Percentiles rank a stretch among this genome's conserved stretches.
phyloP scores from a whole-genome alignment of 2,888 invertebrate genomes.

The Rhamphomyia laevipes region DNA sequence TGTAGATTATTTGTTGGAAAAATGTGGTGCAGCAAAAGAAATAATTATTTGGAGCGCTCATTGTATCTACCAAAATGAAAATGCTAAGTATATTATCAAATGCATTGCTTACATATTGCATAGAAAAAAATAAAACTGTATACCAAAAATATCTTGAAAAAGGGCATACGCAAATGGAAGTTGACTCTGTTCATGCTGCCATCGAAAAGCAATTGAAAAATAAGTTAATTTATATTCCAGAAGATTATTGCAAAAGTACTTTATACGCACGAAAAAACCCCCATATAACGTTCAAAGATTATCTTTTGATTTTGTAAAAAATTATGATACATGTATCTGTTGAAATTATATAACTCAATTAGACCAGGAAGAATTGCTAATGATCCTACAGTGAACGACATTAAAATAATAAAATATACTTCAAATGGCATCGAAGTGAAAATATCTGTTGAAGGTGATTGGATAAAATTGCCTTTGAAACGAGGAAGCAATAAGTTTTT shows the following conservation, averaged over 20 bases:
- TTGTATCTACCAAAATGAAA: constrained; percentile 6
- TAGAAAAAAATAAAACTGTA: constrained; percentile 2
- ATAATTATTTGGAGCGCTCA: constrained; percentile 7
- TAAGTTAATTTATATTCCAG: no score
- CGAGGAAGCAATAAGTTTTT: no score
- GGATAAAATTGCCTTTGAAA: neutral
- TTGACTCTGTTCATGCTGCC: no score
- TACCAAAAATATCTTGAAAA: constrained; percentile 4
- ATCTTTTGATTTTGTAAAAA: no score
- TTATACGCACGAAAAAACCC: no score
- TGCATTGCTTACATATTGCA: constrained; percentile 5
- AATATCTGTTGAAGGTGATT: neutral
- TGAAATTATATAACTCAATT: no score
- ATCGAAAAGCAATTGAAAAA: no score
- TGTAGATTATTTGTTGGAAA: constrained; percentile 3
- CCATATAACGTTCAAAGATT: no score
- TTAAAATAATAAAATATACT: neutral
- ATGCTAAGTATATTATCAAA: constrained; percentile 7
- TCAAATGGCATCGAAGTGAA: neutral
- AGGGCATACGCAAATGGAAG: constrained; percentile 9
- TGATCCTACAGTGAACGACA: neutral
- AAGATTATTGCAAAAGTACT: no score
- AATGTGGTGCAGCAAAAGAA: neutral
- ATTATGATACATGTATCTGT: no score
- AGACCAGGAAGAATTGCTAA: no score